phyloP scores from a whole-genome alignment of 2,113 vertebrate species.

The Misgurnus anguillicaudatus region DNA sequence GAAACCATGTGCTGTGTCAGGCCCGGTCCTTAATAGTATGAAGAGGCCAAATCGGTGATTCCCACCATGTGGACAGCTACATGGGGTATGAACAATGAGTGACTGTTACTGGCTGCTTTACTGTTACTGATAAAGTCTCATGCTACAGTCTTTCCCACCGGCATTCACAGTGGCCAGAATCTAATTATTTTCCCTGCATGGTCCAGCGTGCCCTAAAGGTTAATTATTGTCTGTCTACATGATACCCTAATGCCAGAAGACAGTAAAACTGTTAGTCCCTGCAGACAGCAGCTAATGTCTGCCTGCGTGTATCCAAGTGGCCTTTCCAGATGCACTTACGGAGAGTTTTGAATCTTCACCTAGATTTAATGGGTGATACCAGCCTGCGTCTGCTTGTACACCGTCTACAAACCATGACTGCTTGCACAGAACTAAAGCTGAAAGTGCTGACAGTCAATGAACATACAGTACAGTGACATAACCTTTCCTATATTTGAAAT shows the following conservation, averaged over 20 bases:
- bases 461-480: too few relatives aligned
- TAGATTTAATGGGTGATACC: not conserved
- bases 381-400: not conserved
- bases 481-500: too few relatives aligned
- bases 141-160: constrained; percentile 37
- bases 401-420: not conserved
- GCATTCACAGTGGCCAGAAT: constrained; percentile 51
- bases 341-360: not conserved
- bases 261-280: constrained; percentile 62
- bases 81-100: constrained; percentile 34
- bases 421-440: not conserved
- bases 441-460: too few relatives aligned
- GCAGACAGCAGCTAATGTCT: constrained; percentile 9
- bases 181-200: constrained; percentile 73
- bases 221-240: constrained; percentile 73
- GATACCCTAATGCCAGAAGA: constrained; percentile 61
- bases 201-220: constrained; percentile 73
- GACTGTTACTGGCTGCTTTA: constrained; percentile 38
- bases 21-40: constrained; percentile 3
- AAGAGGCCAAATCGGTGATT: constrained; percentile 40
- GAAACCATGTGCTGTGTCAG: not conserved
- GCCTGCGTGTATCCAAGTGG: not conserved
- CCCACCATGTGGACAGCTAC: constrained; percentile 28
- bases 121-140: constrained; percentile 52
- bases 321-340: not conserved